Evolutionary conservation across 2,888 invertebrate species (phyloP).

Genomic region (Cylindroiulus punctatus): DNA sequence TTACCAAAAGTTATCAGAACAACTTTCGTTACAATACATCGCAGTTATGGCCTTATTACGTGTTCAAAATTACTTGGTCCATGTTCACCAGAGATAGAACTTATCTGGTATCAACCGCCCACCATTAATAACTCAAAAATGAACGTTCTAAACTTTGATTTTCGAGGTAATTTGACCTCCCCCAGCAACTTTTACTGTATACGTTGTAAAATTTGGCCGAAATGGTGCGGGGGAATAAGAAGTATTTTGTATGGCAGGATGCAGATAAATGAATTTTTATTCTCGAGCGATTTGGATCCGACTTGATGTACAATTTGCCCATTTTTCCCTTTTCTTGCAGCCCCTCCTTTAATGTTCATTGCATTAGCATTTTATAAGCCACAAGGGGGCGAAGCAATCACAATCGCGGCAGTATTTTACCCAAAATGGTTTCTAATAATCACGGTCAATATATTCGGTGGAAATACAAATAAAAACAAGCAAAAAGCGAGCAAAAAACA

Average conservation of each 20-base stretch:
- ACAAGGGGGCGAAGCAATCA: conserved; percentile 39
- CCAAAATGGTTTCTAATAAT: conserved; percentile 47
- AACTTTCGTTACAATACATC: background rate
- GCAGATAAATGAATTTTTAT: conserved; percentile 33
- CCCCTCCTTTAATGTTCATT: conserved; percentile 35
- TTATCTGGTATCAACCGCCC: background rate
- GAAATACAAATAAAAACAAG: conserved; percentile 44
- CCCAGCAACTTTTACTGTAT: background rate
- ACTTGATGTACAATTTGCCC: background rate
- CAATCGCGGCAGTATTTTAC: conserved; percentile 27
- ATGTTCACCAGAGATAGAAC: background rate
- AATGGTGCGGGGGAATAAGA: background rate
- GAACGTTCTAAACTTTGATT: background rate
- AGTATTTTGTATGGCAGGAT: background rate
- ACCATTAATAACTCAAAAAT: background rate
- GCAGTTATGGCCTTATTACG: background rate
- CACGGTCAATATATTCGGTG: conserved; percentile 39
- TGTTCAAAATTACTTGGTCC: background rate
- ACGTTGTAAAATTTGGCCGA: background rate
- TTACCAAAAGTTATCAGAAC: no score
- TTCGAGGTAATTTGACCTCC: background rate
- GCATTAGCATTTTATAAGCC: conserved; percentile 45
- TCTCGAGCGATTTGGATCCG: background rate
- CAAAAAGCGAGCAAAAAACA: conserved; percentile 13
- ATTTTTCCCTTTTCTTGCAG: background rate